phyloP scores from a whole-genome alignment of 2,888 invertebrate genomes.

The Vandiemenella viatica region DNA sequence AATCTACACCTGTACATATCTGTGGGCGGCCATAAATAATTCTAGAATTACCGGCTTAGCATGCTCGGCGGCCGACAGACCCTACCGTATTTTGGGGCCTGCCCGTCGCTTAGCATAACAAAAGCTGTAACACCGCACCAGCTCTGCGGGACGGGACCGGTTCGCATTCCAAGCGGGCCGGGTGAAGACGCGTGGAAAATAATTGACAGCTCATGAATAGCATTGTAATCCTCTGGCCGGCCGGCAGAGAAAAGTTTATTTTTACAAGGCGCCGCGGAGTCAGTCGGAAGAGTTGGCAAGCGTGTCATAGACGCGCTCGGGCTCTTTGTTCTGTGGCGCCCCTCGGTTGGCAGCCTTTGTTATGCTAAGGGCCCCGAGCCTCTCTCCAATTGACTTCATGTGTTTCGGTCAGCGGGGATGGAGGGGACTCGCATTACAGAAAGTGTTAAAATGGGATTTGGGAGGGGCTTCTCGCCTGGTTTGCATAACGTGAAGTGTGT shows the following conservation, averaged over 20 bases:
- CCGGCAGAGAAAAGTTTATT: neutral
- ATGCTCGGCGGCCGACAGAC: too few relatives aligned
- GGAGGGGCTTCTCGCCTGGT: neutral
- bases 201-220: slow-evolving; percentile 3
- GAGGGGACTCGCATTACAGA: neutral
- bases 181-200: slow-evolving; percentile 1
- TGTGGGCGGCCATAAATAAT: too few relatives aligned
- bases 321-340: neutral
- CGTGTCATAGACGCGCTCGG: neutral
- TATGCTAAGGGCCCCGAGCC: neutral
- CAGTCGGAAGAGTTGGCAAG: neutral
- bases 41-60: too few relatives aligned
- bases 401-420: neutral
- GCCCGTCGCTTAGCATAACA: too few relatives aligned
- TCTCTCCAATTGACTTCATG: neutral
- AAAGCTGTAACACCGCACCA: too few relatives aligned
- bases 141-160: too few relatives aligned
- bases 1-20: too few relatives aligned
- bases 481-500: too few relatives aligned
- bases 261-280: neutral
- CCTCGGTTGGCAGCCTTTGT: neutral
- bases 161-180: too few relatives aligned
- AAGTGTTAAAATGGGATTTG: neutral
- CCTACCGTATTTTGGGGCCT: too few relatives aligned
- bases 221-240: too few relatives aligned